Evolutionary conservation across 2,797 vertebrate genomes (phyloP), one percentile per base, ranked within the genome.

Genomic region (Trematomus bernacchii): DNA sequence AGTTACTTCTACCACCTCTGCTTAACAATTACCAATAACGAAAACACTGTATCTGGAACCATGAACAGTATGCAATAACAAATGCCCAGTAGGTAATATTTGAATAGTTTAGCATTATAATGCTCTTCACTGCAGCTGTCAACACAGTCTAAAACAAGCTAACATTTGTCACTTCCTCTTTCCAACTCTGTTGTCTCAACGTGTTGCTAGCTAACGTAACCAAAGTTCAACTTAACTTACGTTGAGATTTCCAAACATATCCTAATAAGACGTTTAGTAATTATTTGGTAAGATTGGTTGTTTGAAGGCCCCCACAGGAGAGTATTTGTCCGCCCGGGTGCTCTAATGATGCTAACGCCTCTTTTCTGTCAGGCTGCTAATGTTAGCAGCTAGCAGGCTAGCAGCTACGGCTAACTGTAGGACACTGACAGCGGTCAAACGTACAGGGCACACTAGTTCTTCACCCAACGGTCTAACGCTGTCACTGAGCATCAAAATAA

Each of bases 401-500:
- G 66, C 72, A n/a, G 76, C 83, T 79, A 80, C 33, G 18, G 90
- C 82, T 90, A 89, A 86, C 74, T 23, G 79, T 75, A 91, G 88
- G 89, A 91, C 90, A 89, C 63, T 15, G 82, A 79, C 86, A 91
- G 88, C 92, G 88, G 91, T 92, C 89, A 93, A 89, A 88, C 40
- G 71, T 21, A 64, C 67, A 13, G 63, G 23, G 47, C 73, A 58
- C 52, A 84, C 52, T n/a, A 46, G 59, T 73, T 72, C 2, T 48
- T 18, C 48, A 55, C 6, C 10, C 2, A 14, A 18, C 19, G 3
- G 1, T 0, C 37, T 14, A 0, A 8, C n/a, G 10, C 14, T 18
- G 9, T 15, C 18, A 46, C 10, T 1, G 18, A 2, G 0, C 3
- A n/a, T 33, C 1, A 7, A 5, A 19, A 43, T 15, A 9, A 9